A percentile compares a stretch with the other conserved stretches of the same genome.
These are phyloP conservation scores for Hoplodrina ambigua DNA, from an alignment of 2,888 invertebrate genomes.

Conservation along the genomic window DNA sequence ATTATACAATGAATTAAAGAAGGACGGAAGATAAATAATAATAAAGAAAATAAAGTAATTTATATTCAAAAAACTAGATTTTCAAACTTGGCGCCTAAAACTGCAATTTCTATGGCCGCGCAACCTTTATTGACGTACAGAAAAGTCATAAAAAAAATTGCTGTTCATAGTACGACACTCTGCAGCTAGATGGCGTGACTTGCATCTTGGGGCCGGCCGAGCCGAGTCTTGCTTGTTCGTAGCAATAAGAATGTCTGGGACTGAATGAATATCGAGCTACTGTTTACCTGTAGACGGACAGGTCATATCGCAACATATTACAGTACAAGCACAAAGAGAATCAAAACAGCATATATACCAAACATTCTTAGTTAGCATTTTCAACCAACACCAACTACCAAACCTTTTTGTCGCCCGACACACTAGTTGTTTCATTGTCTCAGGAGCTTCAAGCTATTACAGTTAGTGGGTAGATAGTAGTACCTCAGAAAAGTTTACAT, in stretches of 20 bases:
- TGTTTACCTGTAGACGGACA: neutral
- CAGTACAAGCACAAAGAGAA: neutral
- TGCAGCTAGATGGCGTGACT: conserved; percentile 24
- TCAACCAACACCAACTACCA: neutral
- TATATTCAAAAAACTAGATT: neutral
- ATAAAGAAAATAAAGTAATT: too few relatives aligned
- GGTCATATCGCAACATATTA: too few relatives aligned
- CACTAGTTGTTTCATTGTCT: too few relatives aligned
- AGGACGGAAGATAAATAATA: too few relatives aligned
- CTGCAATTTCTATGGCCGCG: neutral
- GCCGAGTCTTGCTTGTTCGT: neutral
- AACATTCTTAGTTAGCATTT: neutral
- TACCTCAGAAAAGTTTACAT: conserved; percentile 7
- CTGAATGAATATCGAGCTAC: neutral
- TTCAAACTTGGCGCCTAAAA: neutral
- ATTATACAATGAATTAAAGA: too few relatives aligned
- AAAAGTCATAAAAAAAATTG: neutral
- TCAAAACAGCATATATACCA: neutral
- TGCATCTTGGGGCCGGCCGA: neutral
- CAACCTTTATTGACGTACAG: conserved; percentile 8
- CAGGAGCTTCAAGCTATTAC: conserved; percentile 9
- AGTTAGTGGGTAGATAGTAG: conserved; percentile 16
- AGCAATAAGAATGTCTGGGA: neutral
- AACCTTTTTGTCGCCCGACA: too few relatives aligned
- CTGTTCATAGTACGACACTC: neutral